These are phyloP conservation scores for Sphaerodactylus townsendi DNA, from an alignment of 2,113 vertebrate genomes.

Conservation along the genomic window DNA sequence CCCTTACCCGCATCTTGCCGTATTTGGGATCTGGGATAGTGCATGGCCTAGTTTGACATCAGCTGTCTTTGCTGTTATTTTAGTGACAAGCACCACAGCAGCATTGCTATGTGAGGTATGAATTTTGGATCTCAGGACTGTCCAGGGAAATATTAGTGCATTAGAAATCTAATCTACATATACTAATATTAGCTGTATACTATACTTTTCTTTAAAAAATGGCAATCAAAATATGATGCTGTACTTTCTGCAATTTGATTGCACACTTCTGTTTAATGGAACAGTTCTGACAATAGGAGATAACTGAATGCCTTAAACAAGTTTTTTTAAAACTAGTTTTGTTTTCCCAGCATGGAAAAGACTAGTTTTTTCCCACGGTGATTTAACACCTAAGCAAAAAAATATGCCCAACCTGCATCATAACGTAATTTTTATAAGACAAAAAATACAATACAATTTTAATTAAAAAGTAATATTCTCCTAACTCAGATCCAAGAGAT, in stretches of 20 bases:
- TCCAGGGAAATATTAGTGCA: not conserved
- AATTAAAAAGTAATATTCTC: conserved; percentile 70
- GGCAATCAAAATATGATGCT: not conserved
- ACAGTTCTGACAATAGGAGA: not conserved
- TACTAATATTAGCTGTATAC: not conserved
- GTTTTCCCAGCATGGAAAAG: not conserved
- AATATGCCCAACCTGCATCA: not conserved
- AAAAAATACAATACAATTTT: not conserved
- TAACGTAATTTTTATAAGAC: not conserved
- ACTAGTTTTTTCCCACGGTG: not conserved
- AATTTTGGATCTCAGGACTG: not conserved
- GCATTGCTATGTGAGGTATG: not conserved
- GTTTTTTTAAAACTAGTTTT: not conserved
- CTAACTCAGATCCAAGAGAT: conserved; percentile 95
- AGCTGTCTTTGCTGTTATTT: not conserved
- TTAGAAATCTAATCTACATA: not conserved
- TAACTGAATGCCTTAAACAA: conserved; percentile 10
- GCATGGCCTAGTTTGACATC: not conserved
- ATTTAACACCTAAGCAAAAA: not conserved
- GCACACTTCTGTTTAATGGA: not conserved
- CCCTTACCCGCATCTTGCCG: not conserved
- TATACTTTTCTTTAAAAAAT: not conserved
- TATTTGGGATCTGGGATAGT: not conserved
- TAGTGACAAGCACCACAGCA: not conserved
- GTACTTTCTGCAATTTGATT: not conserved